phyloP scores from a whole-genome alignment of 2,888 invertebrate species.

The Melitaea athalia region DNA sequence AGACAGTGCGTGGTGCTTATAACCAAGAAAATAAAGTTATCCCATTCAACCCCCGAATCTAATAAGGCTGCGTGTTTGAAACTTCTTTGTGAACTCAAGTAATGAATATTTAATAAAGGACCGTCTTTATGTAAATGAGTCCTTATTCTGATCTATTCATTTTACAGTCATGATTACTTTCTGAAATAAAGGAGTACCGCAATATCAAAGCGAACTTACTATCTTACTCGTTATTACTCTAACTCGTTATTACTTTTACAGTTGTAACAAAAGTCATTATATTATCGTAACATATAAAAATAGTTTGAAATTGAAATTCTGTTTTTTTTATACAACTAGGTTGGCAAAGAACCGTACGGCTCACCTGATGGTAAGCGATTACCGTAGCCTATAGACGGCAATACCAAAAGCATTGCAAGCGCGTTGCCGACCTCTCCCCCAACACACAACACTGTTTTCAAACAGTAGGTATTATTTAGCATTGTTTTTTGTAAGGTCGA shows the following conservation, averaged over 20 bases:
- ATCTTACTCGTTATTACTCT: background rate
- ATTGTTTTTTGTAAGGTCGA: no score
- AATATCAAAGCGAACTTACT: background rate
- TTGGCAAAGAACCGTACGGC: no score
- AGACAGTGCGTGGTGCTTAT: background rate
- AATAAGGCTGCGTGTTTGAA: conserved; percentile 35
- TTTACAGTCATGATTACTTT: conserved; percentile 16
- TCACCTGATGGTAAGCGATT: no score
- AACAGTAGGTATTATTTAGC: no score
- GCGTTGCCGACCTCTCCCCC: no score
- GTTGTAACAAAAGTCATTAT: background rate
- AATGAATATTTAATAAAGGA: conserved; percentile 65
- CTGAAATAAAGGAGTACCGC: background rate
- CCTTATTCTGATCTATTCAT: conserved; percentile 43
- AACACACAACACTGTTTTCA: no score
- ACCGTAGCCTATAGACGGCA: no score
- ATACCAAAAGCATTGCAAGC: no score
- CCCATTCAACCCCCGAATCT: conserved; percentile 36
- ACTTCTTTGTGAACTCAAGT: conserved; percentile 54
- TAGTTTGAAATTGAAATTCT: no score
- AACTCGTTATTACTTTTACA: background rate
- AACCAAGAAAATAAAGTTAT: conserved; percentile 20
- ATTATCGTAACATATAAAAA: background rate
- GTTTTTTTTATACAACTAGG: no score
- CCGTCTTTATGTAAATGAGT: conserved; percentile 59